A percentile compares a stretch with the other conserved stretches of the same genome.
These are phyloP conservation scores for Meteorus colon DNA, from an alignment of 2,888 invertebrate species.

Conservation along the genomic window DNA sequence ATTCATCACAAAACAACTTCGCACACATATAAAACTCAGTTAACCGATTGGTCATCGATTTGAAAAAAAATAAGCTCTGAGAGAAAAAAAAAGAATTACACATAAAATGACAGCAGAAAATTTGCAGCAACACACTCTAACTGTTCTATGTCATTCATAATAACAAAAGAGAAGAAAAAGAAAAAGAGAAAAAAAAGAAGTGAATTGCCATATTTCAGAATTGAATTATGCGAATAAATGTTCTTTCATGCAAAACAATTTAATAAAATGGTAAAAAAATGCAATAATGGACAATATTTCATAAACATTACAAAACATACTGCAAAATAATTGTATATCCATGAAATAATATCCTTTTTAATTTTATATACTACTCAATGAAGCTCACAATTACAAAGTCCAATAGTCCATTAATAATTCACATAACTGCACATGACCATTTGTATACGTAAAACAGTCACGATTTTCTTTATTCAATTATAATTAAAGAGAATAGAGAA, in stretches of 20 bases:
- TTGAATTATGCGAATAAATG: background rate
- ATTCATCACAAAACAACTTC: no score
- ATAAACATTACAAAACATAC: background rate
- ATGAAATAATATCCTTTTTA: background rate
- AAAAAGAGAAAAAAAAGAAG: no score
- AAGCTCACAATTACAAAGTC: background rate
- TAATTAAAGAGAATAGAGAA: slow-evolving; percentile 11
- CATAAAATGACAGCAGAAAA: no score
- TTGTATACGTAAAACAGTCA: slow-evolving; percentile 6
- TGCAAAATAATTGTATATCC: background rate
- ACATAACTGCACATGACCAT: slow-evolving; percentile 2
- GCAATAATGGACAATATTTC: background rate
- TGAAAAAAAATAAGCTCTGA: no score
- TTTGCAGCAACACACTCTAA: no score
- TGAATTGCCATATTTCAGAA: no score
- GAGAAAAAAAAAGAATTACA: no score
- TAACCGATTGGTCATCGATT: no score
- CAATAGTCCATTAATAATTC: slow-evolving; percentile 12
- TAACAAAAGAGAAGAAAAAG: no score
- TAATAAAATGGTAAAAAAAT: background rate
- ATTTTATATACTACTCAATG: background rate
- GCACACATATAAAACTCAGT: no score
- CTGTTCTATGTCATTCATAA: no score
- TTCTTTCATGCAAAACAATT: background rate
- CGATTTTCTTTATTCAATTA: slow-evolving; percentile 23